Conservation (phyloP, 2,888 invertebrate genomes). For the Meteorus cinctellus region DNA sequence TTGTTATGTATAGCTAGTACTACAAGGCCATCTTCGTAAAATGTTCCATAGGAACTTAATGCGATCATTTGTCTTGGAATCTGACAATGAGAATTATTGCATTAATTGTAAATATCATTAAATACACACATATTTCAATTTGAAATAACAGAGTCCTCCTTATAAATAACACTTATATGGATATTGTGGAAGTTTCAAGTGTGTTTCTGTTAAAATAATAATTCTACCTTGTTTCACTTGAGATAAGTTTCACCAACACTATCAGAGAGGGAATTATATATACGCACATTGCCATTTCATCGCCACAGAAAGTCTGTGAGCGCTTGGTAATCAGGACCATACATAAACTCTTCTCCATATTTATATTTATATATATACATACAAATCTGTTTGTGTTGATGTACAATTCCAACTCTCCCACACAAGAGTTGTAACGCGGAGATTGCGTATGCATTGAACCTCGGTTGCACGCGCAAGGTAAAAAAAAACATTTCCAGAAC, state of each 20-base stretch:
- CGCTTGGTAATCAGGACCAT: background rate
- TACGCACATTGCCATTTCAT: background rate
- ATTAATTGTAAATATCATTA: too few species aligned
- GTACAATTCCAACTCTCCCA: conserved; percentile 14
- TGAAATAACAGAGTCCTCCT: background rate
- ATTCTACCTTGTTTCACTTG: conserved; percentile 14
- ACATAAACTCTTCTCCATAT: conserved; percentile 7
- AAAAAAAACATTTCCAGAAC: conserved; percentile 27
- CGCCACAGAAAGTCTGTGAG: background rate
- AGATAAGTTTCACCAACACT: conserved; percentile 6
- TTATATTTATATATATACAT: background rate
- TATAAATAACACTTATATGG: conserved; percentile 25
- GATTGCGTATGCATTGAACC: conserved; percentile 37
- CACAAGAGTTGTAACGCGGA: background rate
- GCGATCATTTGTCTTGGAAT: too few species aligned
- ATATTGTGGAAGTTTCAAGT: conserved; percentile 26
- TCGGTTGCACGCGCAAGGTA: background rate
- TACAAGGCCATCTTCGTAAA: background rate
- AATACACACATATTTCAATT: conserved; percentile 14
- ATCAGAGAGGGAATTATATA: background rate
- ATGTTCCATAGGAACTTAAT: too few species aligned
- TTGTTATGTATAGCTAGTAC: background rate
- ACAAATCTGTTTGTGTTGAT: background rate
- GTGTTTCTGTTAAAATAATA: background rate
- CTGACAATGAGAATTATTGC: too few species aligned